Conservation (phyloP, 2,888 invertebrate species). For the Dolichopus griseipennis region DNA sequence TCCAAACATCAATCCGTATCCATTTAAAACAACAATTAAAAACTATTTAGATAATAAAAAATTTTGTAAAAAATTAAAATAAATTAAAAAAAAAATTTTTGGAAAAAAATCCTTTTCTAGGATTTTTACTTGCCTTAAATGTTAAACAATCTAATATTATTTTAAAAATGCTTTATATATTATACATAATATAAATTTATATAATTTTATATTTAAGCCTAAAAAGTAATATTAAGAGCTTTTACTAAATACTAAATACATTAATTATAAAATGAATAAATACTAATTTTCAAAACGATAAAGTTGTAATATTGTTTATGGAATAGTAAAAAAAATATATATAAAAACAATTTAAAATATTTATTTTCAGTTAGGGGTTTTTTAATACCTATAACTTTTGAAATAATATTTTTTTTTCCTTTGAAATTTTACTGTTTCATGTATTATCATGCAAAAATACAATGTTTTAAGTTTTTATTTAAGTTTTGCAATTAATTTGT, state of each 20-base stretch:
- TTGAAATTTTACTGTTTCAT: too few relatives aligned
- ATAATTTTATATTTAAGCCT: neutral
- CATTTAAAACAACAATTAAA: too few relatives aligned
- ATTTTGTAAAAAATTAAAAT: slow-evolving; percentile 8
- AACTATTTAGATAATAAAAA: too few relatives aligned
- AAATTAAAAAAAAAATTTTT: neutral
- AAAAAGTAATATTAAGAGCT: slow-evolving; percentile 1
- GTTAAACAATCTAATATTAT: slow-evolving; percentile 27
- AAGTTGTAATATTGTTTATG: neutral
- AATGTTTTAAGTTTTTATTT: too few relatives aligned
- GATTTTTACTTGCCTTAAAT: slow-evolving; percentile 23
- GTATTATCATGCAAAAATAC: too few relatives aligned
- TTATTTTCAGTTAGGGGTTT: too few relatives aligned
- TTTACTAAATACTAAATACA: neutral
- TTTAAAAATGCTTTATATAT: slow-evolving; percentile 16
- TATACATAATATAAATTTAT: neutral
- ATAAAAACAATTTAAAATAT: too few relatives aligned
- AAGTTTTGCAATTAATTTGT: too few relatives aligned
- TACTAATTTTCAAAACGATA: neutral
- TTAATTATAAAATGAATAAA: neutral
- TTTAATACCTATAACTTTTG: too few relatives aligned
- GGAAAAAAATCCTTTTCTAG: neutral
- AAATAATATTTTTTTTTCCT: too few relatives aligned
- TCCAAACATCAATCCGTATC: too few relatives aligned
- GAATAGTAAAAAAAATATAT: too few relatives aligned